Evolutionary conservation across 2,888 invertebrate genomes (phyloP).

Genomic region (Linnaemya tessellans): DNA sequence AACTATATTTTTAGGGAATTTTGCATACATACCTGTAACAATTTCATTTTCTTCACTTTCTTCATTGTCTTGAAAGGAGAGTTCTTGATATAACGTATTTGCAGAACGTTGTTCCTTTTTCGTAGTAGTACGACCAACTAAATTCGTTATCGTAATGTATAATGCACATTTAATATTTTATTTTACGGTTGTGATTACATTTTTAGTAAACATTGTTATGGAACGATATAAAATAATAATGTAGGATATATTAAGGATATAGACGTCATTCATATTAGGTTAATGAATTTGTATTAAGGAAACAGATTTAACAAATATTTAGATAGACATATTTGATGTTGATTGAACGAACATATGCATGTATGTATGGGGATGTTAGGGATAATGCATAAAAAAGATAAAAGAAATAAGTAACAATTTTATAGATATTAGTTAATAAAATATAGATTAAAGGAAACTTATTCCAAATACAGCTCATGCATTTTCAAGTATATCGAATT

Average conservation of each 20-base stretch:
- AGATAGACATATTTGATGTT: constrained; percentile 51
- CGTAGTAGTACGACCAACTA: constrained; percentile 87
- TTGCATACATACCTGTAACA: constrained; percentile 90
- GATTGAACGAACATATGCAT: constrained; percentile 31
- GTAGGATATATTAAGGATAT: constrained; percentile 28
- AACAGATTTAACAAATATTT: constrained; percentile 50
- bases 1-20: not conserved
- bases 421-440: constrained; percentile 45
- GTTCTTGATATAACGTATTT: constrained; percentile 96
- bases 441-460: not conserved
- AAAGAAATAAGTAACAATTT: constrained; percentile 50
- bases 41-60: constrained; percentile 93
- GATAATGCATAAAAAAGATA: constrained; percentile 62
- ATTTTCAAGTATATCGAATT: not conserved
- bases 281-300: constrained; percentile 49
- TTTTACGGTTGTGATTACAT: constrained; percentile 41
- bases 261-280: constrained; percentile 40
- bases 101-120: constrained; percentile 94
- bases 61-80: constrained; percentile 95
- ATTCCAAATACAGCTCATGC: constrained; percentile 44
- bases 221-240: constrained; percentile 36
- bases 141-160: constrained; percentile 50
- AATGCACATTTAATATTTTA: constrained; percentile 33
- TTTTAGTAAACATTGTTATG: constrained; percentile 43
- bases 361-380: constrained; percentile 42